Percentiles rank a stretch among this genome's conserved stretches.
Conservation (phyloP, 1,140 invertebrate species). For the Macrosteles quadrilineatus region DNA sequence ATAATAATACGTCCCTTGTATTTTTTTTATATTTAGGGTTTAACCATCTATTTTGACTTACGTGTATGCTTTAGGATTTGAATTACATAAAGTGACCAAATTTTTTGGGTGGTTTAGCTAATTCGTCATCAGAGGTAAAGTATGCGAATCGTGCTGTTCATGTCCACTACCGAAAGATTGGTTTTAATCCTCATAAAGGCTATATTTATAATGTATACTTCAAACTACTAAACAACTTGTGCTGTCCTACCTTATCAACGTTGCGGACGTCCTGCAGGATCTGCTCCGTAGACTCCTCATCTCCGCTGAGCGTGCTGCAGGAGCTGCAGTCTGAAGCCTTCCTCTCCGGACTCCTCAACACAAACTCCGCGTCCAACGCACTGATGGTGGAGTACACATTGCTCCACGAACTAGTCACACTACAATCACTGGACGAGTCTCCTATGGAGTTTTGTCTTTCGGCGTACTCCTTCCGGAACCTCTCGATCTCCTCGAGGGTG, state of each 20-base stretch:
- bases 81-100: too few relatives aligned
- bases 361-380: constrained; percentile 57
- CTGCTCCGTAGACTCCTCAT: constrained; percentile 55
- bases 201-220: too few relatives aligned
- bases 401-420: constrained; percentile 64
- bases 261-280: constrained; percentile 32
- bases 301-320: constrained; percentile 64
- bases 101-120: too few relatives aligned
- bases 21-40: too few relatives aligned
- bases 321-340: constrained; percentile 66
- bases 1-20: too few relatives aligned
- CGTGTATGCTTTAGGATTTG: too few relatives aligned
- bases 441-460: constrained; percentile 42
- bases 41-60: too few relatives aligned
- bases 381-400: constrained; percentile 61
- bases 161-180: too few relatives aligned
- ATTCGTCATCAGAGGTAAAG: too few relatives aligned
- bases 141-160: too few relatives aligned
- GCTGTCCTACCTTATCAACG: constrained; percentile 39
- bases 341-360: constrained; percentile 54
- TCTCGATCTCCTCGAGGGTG: constrained; percentile 65
- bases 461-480: constrained; percentile 53
- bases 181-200: too few relatives aligned
- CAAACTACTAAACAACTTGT: too few relatives aligned
- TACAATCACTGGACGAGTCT: constrained; percentile 57